Conservation (phyloP, 2,888 invertebrate species). For the Agrotis clavis region DNA sequence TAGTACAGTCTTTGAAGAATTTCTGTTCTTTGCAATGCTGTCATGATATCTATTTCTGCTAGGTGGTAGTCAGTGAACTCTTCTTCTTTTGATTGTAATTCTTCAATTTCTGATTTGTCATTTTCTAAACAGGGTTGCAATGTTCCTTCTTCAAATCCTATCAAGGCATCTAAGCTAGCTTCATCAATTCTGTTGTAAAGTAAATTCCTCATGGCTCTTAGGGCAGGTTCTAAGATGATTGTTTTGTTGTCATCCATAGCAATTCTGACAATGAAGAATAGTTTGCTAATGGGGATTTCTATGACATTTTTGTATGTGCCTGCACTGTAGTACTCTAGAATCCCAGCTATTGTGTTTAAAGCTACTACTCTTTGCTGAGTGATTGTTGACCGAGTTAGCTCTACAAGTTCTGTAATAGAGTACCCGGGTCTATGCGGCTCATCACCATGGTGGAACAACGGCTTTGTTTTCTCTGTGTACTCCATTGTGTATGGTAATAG, state of each 20-base stretch:
- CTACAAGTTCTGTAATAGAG: slow-evolving; percentile 96
- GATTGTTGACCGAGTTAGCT: slow-evolving; percentile 94
- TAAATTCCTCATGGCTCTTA: slow-evolving; percentile 94
- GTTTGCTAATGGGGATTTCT: slow-evolving; percentile 94
- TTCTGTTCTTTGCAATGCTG: slow-evolving; percentile 94
- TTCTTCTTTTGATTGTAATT: slow-evolving; percentile 88
- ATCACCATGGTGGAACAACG: slow-evolving; percentile 97
- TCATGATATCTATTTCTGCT: slow-evolving; percentile 95
- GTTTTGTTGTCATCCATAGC: slow-evolving; percentile 96
- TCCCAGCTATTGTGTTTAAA: slow-evolving; percentile 94
- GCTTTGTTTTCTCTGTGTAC: slow-evolving; percentile 89
- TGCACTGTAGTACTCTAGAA: slow-evolving; percentile 93
- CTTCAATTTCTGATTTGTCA: slow-evolving; percentile 89
- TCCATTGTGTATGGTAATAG: slow-evolving; percentile 94
- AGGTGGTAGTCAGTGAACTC: slow-evolving; percentile 97
- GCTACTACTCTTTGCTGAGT: slow-evolving; percentile 96
- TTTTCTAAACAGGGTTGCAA: slow-evolving; percentile 92
- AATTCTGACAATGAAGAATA: slow-evolving; percentile 95
- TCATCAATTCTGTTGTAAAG: slow-evolving; percentile 95
- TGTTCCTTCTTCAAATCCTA: slow-evolving; percentile 92
- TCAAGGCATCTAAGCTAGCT: slow-evolving; percentile 93
- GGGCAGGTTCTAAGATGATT: slow-evolving; percentile 94
- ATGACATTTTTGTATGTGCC: slow-evolving; percentile 95
- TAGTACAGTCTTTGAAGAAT: slow-evolving; percentile 94
- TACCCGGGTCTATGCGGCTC: slow-evolving; percentile 98